Percentiles rank a stretch among this genome's conserved stretches.
phyloP scores from a whole-genome alignment of 2,888 invertebrate genomes.

The Lamellibrachia columna region DNA sequence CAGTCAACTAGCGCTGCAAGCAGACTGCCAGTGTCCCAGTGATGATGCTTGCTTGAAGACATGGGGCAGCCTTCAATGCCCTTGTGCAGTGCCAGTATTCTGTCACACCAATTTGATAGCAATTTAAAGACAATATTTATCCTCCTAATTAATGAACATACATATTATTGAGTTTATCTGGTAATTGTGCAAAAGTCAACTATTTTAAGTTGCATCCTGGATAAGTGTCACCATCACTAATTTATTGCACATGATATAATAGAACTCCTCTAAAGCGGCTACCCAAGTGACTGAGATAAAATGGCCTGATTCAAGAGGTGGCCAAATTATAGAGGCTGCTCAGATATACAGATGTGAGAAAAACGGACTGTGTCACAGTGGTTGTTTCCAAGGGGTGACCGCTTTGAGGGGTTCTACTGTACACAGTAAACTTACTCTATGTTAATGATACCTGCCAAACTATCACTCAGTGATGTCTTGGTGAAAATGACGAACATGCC shows the following conservation, averaged over 20 bases:
- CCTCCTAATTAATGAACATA: background rate
- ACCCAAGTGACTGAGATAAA: too few species aligned
- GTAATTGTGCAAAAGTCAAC: background rate
- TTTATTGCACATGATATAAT: background rate
- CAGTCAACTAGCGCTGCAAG: background rate
- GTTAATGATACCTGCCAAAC: background rate
- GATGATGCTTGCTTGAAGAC: background rate
- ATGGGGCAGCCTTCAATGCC: background rate
- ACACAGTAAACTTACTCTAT: background rate
- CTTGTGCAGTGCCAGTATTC: background rate
- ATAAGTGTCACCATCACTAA: background rate
- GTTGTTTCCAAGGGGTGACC: too few species aligned
- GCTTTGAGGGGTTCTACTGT: too few species aligned
- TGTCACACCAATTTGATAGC: background rate
- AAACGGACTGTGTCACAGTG: too few species aligned
- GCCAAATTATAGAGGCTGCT: too few species aligned
- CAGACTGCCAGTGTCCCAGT: background rate
- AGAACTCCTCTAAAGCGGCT: too few species aligned
- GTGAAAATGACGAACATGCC: background rate
- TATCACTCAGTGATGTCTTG: background rate
- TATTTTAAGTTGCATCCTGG: background rate
- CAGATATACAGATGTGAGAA: too few species aligned
- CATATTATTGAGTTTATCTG: background rate
- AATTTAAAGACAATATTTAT: background rate
- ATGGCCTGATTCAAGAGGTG: too few species aligned